Evolutionary conservation across 2,113 vertebrate genomes (phyloP).

Genomic region (Microcebus tavaratra): DNA sequence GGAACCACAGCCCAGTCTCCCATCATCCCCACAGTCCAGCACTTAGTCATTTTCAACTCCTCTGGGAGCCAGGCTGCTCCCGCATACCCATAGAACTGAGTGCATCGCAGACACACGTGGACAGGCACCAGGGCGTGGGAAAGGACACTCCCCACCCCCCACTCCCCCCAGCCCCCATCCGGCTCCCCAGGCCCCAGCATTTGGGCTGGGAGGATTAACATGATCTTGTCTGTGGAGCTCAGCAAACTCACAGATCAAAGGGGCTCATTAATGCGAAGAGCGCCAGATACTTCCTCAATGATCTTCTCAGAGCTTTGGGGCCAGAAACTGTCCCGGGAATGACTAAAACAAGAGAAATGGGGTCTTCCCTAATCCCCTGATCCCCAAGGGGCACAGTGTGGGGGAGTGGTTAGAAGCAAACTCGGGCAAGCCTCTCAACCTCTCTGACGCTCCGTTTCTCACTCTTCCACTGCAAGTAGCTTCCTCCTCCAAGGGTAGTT

Average conservation of each 20-base stretch:
- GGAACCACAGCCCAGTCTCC: neutral
- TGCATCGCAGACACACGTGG: neutral
- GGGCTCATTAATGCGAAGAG: neutral
- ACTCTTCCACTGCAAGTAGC: neutral
- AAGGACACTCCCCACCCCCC: neutral
- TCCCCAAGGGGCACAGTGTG: neutral
- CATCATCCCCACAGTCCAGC: neutral
- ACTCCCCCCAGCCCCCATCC: neutral
- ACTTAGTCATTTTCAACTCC: neutral
- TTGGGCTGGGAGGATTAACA: neutral
- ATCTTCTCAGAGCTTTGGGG: neutral
- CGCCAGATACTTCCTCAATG: neutral
- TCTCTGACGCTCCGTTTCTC: neutral
- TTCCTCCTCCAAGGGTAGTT: neutral
- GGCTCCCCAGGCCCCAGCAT: neutral
- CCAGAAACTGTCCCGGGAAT: neutral
- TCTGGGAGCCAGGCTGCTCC: neutral
- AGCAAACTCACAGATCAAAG: constrained; percentile 19
- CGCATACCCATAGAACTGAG: neutral
- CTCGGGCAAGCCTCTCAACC: neutral
- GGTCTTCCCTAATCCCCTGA: neutral
- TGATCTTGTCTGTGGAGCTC: neutral
- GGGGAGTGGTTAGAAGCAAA: neutral
- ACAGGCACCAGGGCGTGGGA: neutral
- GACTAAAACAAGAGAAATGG: neutral